A percentile compares a stretch with the other conserved stretches of the same genome.
Evolutionary conservation across 2,797 vertebrate genomes (phyloP).

Genomic region (Myotis vivesi): DNA sequence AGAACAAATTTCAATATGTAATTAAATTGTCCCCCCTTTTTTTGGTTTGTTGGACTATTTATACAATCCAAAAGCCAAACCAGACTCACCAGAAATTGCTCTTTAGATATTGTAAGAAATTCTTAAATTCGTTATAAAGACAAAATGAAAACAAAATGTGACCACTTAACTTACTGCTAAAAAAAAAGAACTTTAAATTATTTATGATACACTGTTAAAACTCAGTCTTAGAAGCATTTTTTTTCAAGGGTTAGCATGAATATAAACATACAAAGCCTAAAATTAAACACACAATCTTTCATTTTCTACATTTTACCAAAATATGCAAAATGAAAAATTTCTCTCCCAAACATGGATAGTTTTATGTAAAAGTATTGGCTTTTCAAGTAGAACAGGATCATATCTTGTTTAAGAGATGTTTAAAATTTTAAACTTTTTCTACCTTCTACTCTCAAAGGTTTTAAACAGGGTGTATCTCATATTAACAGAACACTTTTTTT

Average conservation of each 20-base stretch:
- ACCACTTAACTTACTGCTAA: constrained; percentile 43
- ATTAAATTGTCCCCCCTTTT: constrained; percentile 74
- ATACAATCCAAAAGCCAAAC: constrained; percentile 72
- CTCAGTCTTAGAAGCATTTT: constrained; percentile 73
- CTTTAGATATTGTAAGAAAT: constrained; percentile 71
- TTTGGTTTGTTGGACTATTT: constrained; percentile 77
- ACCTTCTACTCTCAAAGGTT: constrained; percentile 82
- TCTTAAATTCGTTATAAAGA: constrained; percentile 76
- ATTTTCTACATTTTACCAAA: constrained; percentile 74
- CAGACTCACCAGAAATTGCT: constrained; percentile 71
- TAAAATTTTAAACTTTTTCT: constrained; percentile 83
- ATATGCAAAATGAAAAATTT: constrained; percentile 65
- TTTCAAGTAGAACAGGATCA: constrained; percentile 80
- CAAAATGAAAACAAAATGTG: constrained; percentile 73
- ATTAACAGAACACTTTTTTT: constrained; percentile 30
- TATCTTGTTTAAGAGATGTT: constrained; percentile 81
- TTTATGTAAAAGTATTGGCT: constrained; percentile 81
- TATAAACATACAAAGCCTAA: constrained; percentile 63
- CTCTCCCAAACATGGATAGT: constrained; percentile 62
- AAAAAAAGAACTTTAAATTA: constrained; percentile 58
- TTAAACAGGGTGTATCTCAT: constrained; percentile 81
- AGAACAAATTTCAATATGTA: constrained; percentile 79
- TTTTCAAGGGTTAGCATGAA: constrained; percentile 72
- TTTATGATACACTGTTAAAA: constrained; percentile 75
- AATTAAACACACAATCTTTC: constrained; percentile 66